Percentiles rank a stretch among this genome's conserved stretches.
These are phyloP conservation scores for Mungos mungo DNA, from an alignment of 2,113 vertebrate species.

Conservation along the genomic window DNA sequence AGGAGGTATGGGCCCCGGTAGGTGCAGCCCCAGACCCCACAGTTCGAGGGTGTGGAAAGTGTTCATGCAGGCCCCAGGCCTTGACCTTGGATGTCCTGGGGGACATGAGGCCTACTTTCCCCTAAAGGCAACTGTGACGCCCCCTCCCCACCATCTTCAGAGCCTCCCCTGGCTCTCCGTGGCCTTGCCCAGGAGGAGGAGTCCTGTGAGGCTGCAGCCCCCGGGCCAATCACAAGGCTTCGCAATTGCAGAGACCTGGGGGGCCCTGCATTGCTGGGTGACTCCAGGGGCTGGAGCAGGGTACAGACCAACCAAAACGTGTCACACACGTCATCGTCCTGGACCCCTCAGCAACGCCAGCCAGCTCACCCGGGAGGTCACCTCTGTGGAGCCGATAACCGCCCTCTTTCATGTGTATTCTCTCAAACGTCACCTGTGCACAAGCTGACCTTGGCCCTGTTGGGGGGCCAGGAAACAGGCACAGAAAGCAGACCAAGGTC, in stretches of 20 bases:
- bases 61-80: not conserved
- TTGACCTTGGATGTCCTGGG: not conserved
- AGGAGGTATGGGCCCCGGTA: not conserved
- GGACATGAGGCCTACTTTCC: not conserved
- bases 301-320: rapidly evolving
- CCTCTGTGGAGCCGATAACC: not conserved
- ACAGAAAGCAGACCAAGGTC: not conserved
- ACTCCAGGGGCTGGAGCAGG: not conserved
- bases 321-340: not conserved
- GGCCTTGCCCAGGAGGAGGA: not conserved
- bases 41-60: not conserved
- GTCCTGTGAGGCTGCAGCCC: not conserved
- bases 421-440: too few species aligned
- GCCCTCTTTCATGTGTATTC: not conserved
- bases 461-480: not conserved
- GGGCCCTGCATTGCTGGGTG: not conserved
- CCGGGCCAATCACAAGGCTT: rapidly evolving
- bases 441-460: not conserved
- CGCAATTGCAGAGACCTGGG: too few species aligned
- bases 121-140: not conserved
- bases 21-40: not conserved
- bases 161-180: not conserved
- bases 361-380: not conserved
- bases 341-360: not conserved
- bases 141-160: not conserved